Base-by-base conservation (phyloP, 2,888 invertebrate species). In the Drosophila borborema region DNA sequence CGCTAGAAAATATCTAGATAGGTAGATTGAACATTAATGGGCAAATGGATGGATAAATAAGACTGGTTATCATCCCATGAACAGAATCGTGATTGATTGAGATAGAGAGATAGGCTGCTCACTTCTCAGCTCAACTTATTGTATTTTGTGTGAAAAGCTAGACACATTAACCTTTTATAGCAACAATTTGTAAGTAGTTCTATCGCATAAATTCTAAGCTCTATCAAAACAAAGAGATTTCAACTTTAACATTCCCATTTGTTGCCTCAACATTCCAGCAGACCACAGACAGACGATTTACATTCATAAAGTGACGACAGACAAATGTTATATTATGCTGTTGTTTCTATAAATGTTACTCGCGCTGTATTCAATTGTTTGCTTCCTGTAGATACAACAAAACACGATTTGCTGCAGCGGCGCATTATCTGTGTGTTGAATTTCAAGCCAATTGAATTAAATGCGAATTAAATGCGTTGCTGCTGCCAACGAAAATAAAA, bases 401-500 rank as follows among this genome's bases (percentile, higher is more conserved):
- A 28, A 28, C 28, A 53, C 36, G 63, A 60, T 77, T 74, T 66
- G 20, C 51, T 18, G 36, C 53, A 12, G 53, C 53, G n/a, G 54
- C 54, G 40, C 36, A 38, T 56, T 60, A 48, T 49, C 40, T 83
- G 74, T 64, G 82, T 58, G 82, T 67, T 73, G 79, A 89, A 77
- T 82, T 75, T 78, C 72, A 89, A 84, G 70, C 65, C 71, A 85
- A 88, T 86, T 77, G 72, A 86, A 86, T 86, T 74, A 82, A 86
- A 84, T 74, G 86, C 82, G 82, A 86, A 86, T 86, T 84, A 77
- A 84, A 77, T 74, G 76, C 80, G 66, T 73, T 71, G 46, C 23
- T 23, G 46, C 16, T 46, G 66, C 68, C 73, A 55, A 49, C 67
- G 56, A 71, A 80, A 69, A 79, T 66, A 85, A 84, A 78, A 81